Conservation (phyloP, 2,113 vertebrate species). For the Rhadina sibilatrix region DNA sequence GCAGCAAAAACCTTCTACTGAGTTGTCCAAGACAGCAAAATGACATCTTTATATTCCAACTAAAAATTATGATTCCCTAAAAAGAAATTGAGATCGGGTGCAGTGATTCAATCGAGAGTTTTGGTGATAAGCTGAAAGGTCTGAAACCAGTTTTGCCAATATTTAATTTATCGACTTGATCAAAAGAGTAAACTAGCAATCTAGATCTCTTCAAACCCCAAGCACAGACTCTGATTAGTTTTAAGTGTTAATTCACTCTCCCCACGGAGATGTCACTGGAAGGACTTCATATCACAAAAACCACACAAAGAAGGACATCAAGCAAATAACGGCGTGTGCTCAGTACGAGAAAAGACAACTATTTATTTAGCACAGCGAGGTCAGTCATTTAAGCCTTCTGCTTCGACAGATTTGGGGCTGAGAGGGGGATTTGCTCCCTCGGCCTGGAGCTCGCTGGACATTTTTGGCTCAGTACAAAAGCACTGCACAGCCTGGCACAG, state of each 20-base stretch:
- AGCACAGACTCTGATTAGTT: neutral
- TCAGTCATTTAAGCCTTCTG: conserved; percentile 22
- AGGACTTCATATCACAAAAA: conserved; percentile 46
- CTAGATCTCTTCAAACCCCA: conserved; percentile 58
- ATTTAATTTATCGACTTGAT: neutral
- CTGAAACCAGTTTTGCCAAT: neutral
- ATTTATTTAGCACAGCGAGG: conserved; percentile 67
- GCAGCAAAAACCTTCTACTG: neutral
- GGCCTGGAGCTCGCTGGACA: neutral
- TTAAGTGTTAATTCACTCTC: conserved; percentile 1
- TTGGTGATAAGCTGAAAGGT: neutral
- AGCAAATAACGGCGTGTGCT: conserved; percentile 55
- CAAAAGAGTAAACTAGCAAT: conserved; percentile 67
- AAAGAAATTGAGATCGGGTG: neutral
- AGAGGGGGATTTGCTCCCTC: conserved; percentile 4
- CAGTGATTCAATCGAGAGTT: neutral
- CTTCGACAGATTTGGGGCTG: neutral
- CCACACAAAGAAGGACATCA: conserved; percentile 56
- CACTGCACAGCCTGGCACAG: conserved; percentile 24
- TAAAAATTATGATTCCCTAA: neutral
- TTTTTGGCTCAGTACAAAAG: neutral
- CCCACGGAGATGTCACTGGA: neutral
- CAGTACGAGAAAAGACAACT: conserved; percentile 50
- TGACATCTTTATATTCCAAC: neutral
- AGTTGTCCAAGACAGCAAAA: neutral